phyloP scores from a whole-genome alignment of 1,140 invertebrate genomes.

The Camponotus vicinus region DNA sequence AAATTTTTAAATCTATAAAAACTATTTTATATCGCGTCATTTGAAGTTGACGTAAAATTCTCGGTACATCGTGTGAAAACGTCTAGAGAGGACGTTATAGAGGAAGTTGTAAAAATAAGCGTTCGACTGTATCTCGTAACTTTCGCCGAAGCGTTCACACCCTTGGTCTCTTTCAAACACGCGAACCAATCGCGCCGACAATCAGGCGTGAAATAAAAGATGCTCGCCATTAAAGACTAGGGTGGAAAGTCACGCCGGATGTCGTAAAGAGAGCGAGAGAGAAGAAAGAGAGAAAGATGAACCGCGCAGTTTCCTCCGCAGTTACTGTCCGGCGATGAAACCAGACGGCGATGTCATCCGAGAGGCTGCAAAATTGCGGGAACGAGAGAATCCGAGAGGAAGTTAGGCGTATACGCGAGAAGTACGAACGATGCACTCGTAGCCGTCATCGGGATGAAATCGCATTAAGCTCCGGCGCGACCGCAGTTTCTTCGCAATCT shows the following conservation, averaged over 20 bases:
- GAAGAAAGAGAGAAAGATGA: not conserved
- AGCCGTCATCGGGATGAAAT: constrained; percentile 22
- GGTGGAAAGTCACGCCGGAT: constrained; percentile 39
- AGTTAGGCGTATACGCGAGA: constrained; percentile 4
- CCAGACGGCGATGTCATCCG: constrained; percentile 70
- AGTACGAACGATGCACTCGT: constrained; percentile 44
- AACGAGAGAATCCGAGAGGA: constrained; percentile 42
- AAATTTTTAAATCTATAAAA: not conserved
- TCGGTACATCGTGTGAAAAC: not conserved
- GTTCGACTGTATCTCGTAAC: not conserved
- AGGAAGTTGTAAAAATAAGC: constrained; percentile 14
- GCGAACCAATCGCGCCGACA: constrained; percentile 17
- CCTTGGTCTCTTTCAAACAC: not conserved
- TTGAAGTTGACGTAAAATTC: not conserved
- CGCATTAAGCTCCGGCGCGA: constrained; percentile 61
- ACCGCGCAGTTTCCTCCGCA: constrained; percentile 41
- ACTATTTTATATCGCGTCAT: not conserved
- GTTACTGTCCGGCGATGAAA: constrained; percentile 64
- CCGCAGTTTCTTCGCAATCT: constrained; percentile 74
- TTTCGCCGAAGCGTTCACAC: constrained; percentile 18
- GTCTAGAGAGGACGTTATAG: not conserved
- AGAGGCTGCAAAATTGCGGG: constrained; percentile 48
- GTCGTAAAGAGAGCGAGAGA: constrained; percentile 40
- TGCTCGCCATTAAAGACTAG: constrained; percentile 33
- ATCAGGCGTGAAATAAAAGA: constrained; percentile 43